These are phyloP conservation scores for Hypselothyrea guttata DNA, from an alignment of 2,888 invertebrate species.

Conservation along the genomic window DNA sequence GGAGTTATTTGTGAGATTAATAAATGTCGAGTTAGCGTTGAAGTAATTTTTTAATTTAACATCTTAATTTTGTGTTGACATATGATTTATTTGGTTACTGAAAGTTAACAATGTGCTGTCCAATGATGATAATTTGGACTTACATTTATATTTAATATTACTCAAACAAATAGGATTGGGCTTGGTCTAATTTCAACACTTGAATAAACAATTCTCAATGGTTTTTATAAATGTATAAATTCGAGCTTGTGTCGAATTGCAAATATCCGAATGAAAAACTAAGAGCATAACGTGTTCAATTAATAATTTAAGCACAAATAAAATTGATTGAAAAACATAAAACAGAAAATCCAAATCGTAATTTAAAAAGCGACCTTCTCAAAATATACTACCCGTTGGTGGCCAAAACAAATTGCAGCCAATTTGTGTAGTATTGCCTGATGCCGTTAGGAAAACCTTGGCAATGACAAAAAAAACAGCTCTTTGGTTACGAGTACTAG, in stretches of 20 bases:
- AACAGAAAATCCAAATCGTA: background rate
- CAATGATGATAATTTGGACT: too few relatives aligned
- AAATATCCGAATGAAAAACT: background rate
- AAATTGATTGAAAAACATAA: background rate
- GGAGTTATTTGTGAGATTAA: too few relatives aligned
- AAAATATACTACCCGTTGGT: background rate
- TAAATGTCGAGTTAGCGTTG: too few relatives aligned
- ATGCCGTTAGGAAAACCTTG: conserved; percentile 52
- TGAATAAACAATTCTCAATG: background rate
- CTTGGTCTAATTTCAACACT: too few relatives aligned
- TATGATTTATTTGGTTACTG: too few relatives aligned
- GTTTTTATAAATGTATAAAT: background rate
- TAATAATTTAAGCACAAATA: background rate
- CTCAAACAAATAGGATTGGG: too few relatives aligned
- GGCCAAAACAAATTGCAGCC: conserved; percentile 22
- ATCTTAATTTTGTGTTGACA: too few relatives aligned
- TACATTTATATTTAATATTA: too few relatives aligned
- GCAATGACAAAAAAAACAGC: conserved; percentile 49
- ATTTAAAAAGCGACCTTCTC: conserved; percentile 18
- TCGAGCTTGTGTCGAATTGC: background rate
- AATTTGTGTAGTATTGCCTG: conserved; percentile 36
- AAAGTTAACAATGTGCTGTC: too few relatives aligned
- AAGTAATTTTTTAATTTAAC: too few relatives aligned
- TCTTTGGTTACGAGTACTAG: conserved; percentile 16
- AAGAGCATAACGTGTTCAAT: background rate